phyloP scores from a whole-genome alignment of 1,140 invertebrate genomes.

The Spodoptera frugiperda region DNA sequence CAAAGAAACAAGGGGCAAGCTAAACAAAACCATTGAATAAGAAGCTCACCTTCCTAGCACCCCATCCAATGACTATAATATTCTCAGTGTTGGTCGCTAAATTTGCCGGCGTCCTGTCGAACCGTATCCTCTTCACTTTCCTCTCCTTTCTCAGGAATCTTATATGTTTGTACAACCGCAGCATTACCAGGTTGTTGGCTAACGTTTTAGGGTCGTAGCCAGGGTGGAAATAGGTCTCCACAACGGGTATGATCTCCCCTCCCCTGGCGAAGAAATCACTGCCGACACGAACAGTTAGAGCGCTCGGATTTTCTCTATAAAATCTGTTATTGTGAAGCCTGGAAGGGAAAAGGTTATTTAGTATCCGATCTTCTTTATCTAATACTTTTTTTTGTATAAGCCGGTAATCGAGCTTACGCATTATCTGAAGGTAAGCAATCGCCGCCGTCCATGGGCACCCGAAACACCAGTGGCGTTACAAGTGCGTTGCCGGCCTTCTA shows the following conservation, averaged over 20 bases:
- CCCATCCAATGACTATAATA: constrained; percentile 73
- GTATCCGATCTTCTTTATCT: no score
- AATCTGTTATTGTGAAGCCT: constrained; percentile 68
- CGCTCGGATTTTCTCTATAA: constrained; percentile 73
- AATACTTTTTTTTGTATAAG: no score
- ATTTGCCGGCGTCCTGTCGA: constrained; percentile 56
- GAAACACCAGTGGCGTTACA: no score
- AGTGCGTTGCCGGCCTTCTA: no score
- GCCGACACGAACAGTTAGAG: constrained; percentile 68
- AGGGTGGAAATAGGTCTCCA: constrained; percentile 72
- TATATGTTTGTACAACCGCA: constrained; percentile 24
- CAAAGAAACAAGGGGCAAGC: no score
- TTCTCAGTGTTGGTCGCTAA: constrained; percentile 62
- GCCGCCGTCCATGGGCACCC: no score
- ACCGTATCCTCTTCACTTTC: constrained; percentile 67
- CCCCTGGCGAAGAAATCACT: constrained; percentile 64
- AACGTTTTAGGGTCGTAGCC: constrained; percentile 68
- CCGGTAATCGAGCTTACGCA: no score
- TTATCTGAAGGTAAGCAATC: no score
- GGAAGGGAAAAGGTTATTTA: not conserved
- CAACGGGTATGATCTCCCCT: constrained; percentile 67
- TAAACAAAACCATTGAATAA: no score
- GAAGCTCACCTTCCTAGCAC: constrained; percentile 60
- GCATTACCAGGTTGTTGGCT: constrained; percentile 64
- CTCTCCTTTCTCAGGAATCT: constrained; percentile 56